Evolutionary conservation across 2,888 invertebrate species (phyloP).

Genomic region (Tetranychus truncatus): DNA sequence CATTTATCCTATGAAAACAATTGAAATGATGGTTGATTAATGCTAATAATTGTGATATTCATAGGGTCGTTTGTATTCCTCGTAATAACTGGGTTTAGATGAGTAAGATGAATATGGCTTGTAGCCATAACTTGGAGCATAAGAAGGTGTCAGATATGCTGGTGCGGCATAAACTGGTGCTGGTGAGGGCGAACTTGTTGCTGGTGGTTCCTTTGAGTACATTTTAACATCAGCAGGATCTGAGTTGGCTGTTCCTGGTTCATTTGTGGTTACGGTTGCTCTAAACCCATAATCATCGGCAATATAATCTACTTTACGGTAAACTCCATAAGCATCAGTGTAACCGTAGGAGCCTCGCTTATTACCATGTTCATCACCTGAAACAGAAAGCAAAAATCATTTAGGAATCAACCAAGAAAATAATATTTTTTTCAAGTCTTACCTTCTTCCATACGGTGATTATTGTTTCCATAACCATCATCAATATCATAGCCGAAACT

Average conservation of each 20-base stretch:
- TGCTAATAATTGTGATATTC: not conserved
- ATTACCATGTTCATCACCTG: slow-evolving; percentile 10
- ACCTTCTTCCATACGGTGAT: slow-evolving; percentile 14
- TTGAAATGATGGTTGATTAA: not conserved
- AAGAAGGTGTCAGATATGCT: not conserved
- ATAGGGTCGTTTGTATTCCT: not conserved
- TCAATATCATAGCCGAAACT: slow-evolving; percentile 16
- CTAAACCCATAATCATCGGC: slow-evolving; percentile 16
- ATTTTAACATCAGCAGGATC: slow-evolving; percentile 13
- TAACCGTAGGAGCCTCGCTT: slow-evolving; percentile 16
- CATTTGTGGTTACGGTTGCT: slow-evolving; percentile 14
- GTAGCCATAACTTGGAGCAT: not conserved
- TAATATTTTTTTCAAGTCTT: slow-evolving; percentile 4
- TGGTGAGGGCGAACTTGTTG: not conserved
- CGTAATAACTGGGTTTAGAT: not conserved
- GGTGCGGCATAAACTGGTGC: not conserved
- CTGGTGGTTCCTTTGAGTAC: slow-evolving; percentile 7
- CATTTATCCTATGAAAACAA: too few species aligned
- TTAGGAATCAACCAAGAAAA: not conserved
- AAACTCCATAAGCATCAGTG: slow-evolving; percentile 16
- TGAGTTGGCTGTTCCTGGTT: slow-evolving; percentile 12
- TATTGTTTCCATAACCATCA: slow-evolving; percentile 17
- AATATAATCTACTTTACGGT: slow-evolving; percentile 17
- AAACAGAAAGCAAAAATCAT: not conserved
- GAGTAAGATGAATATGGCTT: not conserved